Base-by-base conservation (phyloP, 1,140 invertebrate genomes). In the Gryon sp. region DNA sequence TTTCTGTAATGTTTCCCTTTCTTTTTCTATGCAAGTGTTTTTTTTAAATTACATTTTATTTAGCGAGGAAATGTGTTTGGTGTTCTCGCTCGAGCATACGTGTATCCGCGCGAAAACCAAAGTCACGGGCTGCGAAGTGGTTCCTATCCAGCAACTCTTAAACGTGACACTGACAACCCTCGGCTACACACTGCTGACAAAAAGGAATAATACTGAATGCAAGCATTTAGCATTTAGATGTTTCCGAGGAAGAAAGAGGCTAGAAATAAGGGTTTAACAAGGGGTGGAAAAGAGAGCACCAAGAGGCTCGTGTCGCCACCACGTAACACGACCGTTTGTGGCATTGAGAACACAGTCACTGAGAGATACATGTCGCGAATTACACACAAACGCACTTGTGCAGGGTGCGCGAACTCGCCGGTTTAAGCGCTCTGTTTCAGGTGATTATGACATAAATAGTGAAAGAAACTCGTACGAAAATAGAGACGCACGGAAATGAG, bases 361-460 rank as follows among this genome's bases (percentile, higher is more conserved):
- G 62, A 19, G 74, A 68, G 66, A 70, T 78, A 75, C 76, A 55
- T 48, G 50, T 73, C 70, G 46, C 79, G 46, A 74, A 38, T 76
- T 72, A 73, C 52, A 75, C 63, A 72, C 65, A 65, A 74, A 76
- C 59, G 52, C 50, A 70, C 66, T 70, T 76, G 59, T 53, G 57
- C 52, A 52, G 40, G 52, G 41, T 46, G 63, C 52, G 36, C 63
- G 52, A 69, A 36, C 46, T 66, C 66, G 41, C 59, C 53, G 48
- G 50, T 62, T 65, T 65, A 57, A 46, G 36, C 66, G 32, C 77
- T 53, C 73, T 82, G 79, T 85, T 84, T 81, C 79, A 77, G 75
- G 76, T 83, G 84, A 84, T 84, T 85, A 84, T 83, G 76, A 83
- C 84, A 79, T 82, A 82, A 85, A 85, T 83, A 81, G 78, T 84